Conservation (phyloP, 2,888 invertebrate species). For the Nephrotoma guestfalica region DNA sequence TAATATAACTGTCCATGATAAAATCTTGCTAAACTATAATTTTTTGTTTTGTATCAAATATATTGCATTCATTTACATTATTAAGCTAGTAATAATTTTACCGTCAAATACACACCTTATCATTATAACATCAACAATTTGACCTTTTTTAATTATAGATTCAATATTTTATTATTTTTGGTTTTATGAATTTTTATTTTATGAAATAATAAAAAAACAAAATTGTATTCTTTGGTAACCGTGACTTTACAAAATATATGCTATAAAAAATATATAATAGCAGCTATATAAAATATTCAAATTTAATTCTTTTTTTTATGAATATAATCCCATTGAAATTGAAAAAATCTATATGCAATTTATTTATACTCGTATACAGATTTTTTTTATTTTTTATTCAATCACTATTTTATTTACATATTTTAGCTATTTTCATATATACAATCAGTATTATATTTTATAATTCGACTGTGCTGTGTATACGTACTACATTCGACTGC, state of each 20-base stretch:
- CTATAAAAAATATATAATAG: neutral
- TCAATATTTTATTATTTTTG: neutral
- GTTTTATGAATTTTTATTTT: neutral
- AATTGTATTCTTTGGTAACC: neutral
- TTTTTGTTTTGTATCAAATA: too few species aligned
- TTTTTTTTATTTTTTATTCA: neutral
- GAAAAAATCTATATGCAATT: neutral
- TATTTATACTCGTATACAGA: neutral
- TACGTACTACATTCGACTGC: neutral
- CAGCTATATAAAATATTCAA: neutral
- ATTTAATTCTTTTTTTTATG: neutral
- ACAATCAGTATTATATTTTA: neutral
- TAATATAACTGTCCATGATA: too few species aligned
- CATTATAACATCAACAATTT: neutral
- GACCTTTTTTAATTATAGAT: neutral
- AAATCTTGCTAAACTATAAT: too few species aligned
- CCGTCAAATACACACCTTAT: too few species aligned
- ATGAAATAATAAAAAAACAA: neutral
- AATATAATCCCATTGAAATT: neutral
- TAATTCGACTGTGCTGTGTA: neutral
- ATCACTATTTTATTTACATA: neutral
- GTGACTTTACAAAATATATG: neutral
- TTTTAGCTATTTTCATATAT: neutral
- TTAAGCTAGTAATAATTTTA: too few species aligned
- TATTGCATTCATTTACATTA: too few species aligned